These are phyloP conservation scores for Sula dactylatra DNA, from an alignment of 2,113 vertebrate species.

Conservation along the genomic window DNA sequence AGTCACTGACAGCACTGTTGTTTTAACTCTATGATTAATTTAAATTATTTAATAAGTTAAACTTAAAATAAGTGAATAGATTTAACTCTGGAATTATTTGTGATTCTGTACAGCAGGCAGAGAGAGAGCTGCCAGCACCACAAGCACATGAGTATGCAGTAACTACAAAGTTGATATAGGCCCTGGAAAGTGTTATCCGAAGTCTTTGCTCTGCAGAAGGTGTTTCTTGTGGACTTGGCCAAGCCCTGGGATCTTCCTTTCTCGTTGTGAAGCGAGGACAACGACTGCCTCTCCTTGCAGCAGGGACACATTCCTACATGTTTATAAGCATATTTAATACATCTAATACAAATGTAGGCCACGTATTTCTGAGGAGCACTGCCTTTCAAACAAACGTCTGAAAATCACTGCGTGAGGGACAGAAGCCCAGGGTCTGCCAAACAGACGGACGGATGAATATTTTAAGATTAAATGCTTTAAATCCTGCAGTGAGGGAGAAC, in stretches of 20 bases:
- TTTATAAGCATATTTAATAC: not conserved
- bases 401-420: fast-evolving
- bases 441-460: fast-evolving
- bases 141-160: fast-evolving
- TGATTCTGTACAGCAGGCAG: not conserved
- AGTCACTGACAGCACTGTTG: not conserved
- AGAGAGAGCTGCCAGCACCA: not conserved
- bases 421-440: not conserved
- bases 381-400: not conserved
- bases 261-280: fast-evolving
- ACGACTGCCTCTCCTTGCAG: fast-evolving
- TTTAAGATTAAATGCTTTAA: not conserved
- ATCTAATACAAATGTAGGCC: not conserved
- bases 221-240: fast-evolving
- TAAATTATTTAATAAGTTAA: not conserved
- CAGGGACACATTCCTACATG: fast-evolving
- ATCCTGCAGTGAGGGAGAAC: not conserved
- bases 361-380: not conserved
- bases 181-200: fast-evolving
- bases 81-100: not conserved
- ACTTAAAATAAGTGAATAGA: not conserved
- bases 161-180: not conserved
- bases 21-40: not conserved
- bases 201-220: not conserved
- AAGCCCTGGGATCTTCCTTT: not conserved